These are phyloP conservation scores for Psilopsiagon aurifrons DNA, from an alignment of 2,113 vertebrate species.

Conservation along the genomic window DNA sequence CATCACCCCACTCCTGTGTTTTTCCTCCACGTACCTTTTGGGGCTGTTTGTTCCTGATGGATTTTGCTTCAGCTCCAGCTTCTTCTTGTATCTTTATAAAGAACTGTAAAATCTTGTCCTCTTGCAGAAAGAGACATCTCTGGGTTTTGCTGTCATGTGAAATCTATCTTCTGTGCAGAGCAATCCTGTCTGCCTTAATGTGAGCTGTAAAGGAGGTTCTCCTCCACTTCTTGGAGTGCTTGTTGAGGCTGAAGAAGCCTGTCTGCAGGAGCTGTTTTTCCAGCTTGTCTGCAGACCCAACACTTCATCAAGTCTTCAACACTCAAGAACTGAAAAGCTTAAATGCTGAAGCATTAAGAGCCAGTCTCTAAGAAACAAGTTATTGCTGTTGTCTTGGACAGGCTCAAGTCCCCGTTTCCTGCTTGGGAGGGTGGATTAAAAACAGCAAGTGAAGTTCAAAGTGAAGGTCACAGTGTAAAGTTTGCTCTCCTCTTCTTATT, in stretches of 20 bases:
- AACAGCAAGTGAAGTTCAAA: neutral
- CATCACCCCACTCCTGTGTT: neutral
- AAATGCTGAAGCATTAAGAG: neutral
- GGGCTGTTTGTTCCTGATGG: neutral
- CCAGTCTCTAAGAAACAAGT: neutral
- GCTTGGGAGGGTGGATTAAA: neutral
- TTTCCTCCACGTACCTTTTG: neutral
- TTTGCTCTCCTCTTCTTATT: neutral
- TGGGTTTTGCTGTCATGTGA: neutral
- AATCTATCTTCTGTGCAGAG: neutral
- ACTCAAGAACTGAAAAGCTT: neutral
- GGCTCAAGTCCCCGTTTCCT: neutral
- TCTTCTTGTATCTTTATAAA: neutral
- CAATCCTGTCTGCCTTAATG: neutral
- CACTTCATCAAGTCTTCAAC: conserved; percentile 30
- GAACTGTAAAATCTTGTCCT: neutral
- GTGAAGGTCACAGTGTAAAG: neutral
- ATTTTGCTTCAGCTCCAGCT: neutral
- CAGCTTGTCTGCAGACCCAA: neutral
- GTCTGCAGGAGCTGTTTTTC: neutral
- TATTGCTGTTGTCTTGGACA: neutral
- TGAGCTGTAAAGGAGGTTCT: neutral
- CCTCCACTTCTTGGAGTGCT: neutral
- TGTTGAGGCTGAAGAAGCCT: neutral
- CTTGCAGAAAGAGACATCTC: neutral